Evolutionary conservation across 2,888 invertebrate genomes (phyloP), one percentile per base, ranked within the genome.

Genomic region (Epinotia bilunana): DNA sequence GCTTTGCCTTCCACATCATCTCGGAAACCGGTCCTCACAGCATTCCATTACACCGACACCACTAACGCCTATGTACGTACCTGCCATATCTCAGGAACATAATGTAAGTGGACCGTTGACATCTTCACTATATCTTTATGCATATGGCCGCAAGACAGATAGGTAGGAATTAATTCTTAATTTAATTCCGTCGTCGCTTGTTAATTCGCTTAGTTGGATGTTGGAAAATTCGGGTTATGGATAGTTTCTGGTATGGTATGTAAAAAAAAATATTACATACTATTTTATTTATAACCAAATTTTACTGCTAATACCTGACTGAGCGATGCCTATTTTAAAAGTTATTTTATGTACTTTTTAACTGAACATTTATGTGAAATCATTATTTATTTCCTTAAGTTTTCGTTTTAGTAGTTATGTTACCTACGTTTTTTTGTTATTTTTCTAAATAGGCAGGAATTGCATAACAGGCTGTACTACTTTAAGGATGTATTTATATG

Each of bases 1-100:
- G n/a, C 64, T 18, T 33, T 11, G 65, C 16, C 79, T 79, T 77
- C 79, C 83, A 78, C 85, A 87, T 86, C 83, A 83, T 80, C 81
- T 82, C 82, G 79, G 80, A 80, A 79, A 77, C 79, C 82, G 80
- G 79, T 84, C 85, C 73, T 85, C 88, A 81, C 88, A 87, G 84
- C 92, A 93, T 93, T 93, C 93, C 92, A 89, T 90, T 90, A 90
- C 86, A 85, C 89, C 83, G 87, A 87, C 88, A 88, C 86, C 86
- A 86, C 87, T 89, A 89, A 84, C 87, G 84, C 87, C 88, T 89
- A 91, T 89, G 85, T 88, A 86, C 82, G 79, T 91, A 91, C 91
- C 91, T 91, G 91, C 83, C 83, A 80, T 82, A 83, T 77, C 80
- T 80, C 67, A 82, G 79, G 79, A 86, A 86, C 83, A 83, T 84